Percentiles rank a stretch among this genome's conserved stretches.
phyloP scores from a whole-genome alignment of 1,140 invertebrate species.

The Brachionus rotundiformis region DNA sequence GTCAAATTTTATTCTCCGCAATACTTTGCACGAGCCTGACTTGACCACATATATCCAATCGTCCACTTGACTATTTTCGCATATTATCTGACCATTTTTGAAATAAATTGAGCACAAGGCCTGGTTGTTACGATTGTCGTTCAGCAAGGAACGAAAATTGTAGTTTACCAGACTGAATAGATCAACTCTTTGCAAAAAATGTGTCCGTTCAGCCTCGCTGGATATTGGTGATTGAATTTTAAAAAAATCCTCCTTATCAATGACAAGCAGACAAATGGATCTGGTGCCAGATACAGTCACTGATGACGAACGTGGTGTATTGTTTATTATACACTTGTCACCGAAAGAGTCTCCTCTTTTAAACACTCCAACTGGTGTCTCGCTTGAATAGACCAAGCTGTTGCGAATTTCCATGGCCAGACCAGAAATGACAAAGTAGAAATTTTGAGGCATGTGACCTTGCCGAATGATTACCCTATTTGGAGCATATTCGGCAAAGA shows the following conservation, averaged over 20 bases:
- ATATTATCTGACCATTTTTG: constrained; percentile 31
- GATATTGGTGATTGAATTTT: neutral
- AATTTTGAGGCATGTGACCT: constrained; percentile 29
- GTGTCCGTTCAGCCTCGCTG: neutral
- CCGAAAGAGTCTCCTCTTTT: constrained; percentile 26
- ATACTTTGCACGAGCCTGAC: neutral
- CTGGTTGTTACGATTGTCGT: constrained; percentile 33
- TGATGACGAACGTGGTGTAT: neutral
- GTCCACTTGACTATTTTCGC: constrained; percentile 15
- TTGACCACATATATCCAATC: constrained; percentile 46
- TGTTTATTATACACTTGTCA: constrained; percentile 25
- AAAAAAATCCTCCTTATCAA: constrained; percentile 24
- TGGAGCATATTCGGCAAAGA: constrained; percentile 4
- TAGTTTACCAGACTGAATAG: constrained; percentile 6
- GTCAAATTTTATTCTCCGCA: neutral
- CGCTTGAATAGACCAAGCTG: neutral
- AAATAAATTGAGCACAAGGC: constrained; percentile 23
- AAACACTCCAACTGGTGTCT: neutral
- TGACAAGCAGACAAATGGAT: neutral
- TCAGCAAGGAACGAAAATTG: neutral
- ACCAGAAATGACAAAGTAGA: constrained; percentile 30
- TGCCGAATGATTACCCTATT: constrained; percentile 31
- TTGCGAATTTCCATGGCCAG: neutral
- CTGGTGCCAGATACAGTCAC: neutral
- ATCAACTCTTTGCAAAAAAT: neutral